Base-by-base conservation (phyloP, 2,888 invertebrate species). In the Cosmia pyralina region DNA sequence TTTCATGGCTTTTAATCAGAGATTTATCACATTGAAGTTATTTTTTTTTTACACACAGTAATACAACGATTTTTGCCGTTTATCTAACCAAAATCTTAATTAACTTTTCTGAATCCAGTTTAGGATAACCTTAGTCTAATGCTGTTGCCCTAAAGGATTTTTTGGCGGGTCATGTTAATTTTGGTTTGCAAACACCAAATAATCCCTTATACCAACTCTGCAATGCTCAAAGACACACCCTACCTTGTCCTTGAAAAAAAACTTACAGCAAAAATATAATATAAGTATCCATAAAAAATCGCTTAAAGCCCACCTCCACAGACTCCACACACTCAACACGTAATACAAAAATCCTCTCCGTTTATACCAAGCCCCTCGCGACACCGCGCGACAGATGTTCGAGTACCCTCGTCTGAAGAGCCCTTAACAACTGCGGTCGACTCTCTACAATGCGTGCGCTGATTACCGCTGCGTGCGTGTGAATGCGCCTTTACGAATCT, bases 381-480 rank as follows among this genome's bases (percentile, higher is more conserved):
- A 76, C 82, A 79, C 77, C 77, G 59, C 88, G 90, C 92, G 94
- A 93, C 94, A 94, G 93, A 93, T 94, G 94, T 92, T 93, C 90
- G 88, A 94, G 93, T 84, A 89, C 78, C 77, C 93, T 94, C 86
- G 85, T 88, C 83, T 91, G 83, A 80, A 94, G 94, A 58, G 85
- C 89, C 81, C 94, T 94, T 82, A 70, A 85, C 88, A 85, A 86
- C 88, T 87, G 89, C 89, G 88, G 90, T 88, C 89, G 89, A 87
- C 89, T 87, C 88, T 88, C 81, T 79, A 87, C 89, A 79, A 81
- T 85, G 87, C 86, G 88, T 87, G 85, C 71, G 88, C 89, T 89
- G 87, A 88, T 89, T 89, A 88, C 79, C 79, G 81, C 74, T 78
- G 81, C 86, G 86, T 80, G 75, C 78, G 83, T 87, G 87, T 87